Evolutionary conservation across 2,113 vertebrate species (phyloP).

Genomic region (Carollia perspicillata): DNA sequence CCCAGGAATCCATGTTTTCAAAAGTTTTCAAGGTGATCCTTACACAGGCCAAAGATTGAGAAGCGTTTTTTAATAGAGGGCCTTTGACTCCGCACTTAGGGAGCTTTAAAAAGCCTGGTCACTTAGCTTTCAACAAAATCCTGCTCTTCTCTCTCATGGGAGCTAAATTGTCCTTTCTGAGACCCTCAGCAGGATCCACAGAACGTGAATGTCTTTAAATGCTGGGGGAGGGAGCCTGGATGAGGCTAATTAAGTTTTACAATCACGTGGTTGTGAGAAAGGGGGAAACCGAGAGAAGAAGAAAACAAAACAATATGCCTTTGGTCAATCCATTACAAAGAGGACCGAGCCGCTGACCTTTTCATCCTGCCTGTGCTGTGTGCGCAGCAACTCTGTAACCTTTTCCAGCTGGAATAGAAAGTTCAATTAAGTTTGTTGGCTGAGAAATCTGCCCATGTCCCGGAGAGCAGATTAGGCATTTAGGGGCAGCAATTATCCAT

Average conservation of each 20-base stretch:
- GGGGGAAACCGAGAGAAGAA: not conserved
- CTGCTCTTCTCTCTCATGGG: not conserved
- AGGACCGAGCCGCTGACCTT: constrained; percentile 83
- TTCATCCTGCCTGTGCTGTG: constrained; percentile 80
- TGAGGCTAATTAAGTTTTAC: constrained; percentile 82
- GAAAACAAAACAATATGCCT: constrained; percentile 76
- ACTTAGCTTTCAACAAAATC: not conserved
- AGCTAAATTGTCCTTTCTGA: not conserved
- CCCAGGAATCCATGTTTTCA: not conserved
- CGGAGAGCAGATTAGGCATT: constrained; percentile 86
- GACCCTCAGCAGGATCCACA: constrained; percentile 2
- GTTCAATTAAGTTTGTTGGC: constrained; percentile 90
- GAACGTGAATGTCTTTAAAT: constrained; percentile 63
- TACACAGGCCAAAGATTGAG: not conserved
- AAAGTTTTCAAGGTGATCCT: not conserved
- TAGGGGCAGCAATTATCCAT: constrained; percentile 87
- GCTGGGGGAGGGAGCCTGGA: constrained; percentile 21
- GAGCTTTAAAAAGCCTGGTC: not conserved
- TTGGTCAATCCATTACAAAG: constrained; percentile 83
- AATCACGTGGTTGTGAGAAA: constrained; percentile 73
- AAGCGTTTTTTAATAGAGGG: not conserved
- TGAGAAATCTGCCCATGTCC: constrained; percentile 85
- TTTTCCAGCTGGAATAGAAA: constrained; percentile 88
- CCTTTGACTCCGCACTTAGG: not conserved
- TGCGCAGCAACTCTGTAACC: constrained; percentile 81